Evolutionary conservation across 1,140 invertebrate species (phyloP).

Genomic region (Laupala kohalensis): DNA sequence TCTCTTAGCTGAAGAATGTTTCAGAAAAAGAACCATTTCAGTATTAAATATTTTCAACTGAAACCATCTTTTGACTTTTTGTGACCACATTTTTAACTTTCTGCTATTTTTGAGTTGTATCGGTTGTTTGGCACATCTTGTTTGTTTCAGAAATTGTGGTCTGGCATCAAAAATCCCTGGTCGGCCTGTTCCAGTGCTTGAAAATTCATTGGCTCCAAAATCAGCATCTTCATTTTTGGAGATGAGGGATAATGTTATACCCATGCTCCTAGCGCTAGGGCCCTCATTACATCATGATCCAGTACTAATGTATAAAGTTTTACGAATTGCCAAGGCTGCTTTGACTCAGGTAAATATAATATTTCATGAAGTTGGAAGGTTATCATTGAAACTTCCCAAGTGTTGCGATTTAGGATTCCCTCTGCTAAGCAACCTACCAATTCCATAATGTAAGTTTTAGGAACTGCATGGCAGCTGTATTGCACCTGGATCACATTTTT

Average conservation of each 20-base stretch:
- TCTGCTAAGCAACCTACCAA: too few relatives aligned
- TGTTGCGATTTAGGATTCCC: not conserved
- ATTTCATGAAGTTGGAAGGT: not conserved
- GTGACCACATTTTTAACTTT: too few relatives aligned
- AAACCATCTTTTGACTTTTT: too few relatives aligned
- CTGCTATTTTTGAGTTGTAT: too few relatives aligned
- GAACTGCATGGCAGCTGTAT: too few relatives aligned
- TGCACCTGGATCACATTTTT: too few relatives aligned
- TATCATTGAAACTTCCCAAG: not conserved
- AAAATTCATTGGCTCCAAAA: conserved; percentile 43
- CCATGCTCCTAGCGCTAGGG: conserved; percentile 77
- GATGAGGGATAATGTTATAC: conserved; percentile 62
- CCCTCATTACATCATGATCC: conserved; percentile 79
- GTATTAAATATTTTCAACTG: too few relatives aligned
- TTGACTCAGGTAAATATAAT: conserved; percentile 31
- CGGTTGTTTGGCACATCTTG: too few relatives aligned
- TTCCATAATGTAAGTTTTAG: too few relatives aligned
- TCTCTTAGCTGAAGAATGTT: too few relatives aligned
- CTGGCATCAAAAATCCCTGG: conserved; percentile 54
- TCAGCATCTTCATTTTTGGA: conserved; percentile 50
- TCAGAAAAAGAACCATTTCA: too few relatives aligned
- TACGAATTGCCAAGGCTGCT: conserved; percentile 43
- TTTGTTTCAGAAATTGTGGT: conserved; percentile 45
- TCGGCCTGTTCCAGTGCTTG: conserved; percentile 38
- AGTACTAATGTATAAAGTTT: conserved; percentile 75